Evolutionary conservation across 2,888 invertebrate genomes (phyloP), one percentile per base, ranked within the genome.

Genomic region (Dicycla oo): DNA sequence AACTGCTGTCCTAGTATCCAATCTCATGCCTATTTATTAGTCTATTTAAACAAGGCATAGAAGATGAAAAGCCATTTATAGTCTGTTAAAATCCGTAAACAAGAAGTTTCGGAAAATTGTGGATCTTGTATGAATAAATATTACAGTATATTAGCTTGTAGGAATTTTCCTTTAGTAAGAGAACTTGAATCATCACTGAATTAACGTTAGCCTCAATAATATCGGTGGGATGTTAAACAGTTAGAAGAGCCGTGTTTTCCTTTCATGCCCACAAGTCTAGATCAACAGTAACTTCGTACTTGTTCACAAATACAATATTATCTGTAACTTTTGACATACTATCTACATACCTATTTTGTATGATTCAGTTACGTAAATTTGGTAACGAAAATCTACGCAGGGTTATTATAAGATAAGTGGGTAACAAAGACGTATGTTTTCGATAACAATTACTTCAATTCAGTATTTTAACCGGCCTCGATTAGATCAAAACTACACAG

Each of bases 251-350:
- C 18, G n/a, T 57, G 43, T 62, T 79, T 78, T 58, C 38, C 30
- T 62, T 57, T 47, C 40, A 79, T 57, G 45, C 57, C 45, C 45
- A 54, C 43, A 30, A 74, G 51, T 56, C 49, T 72, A 45, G 2
- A 47, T 45, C 45, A 51, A 62, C 51, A 73, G 8, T 73, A 30
- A 73, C 79, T 79, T 40, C 8, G 15, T 57, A 47, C 40, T 58
- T 73, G 73, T 57, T 79, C 30, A 73, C 38, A 57, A 45, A 75
- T 70, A 58, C 26, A 70, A 53, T 73, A 57, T 73, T 73, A 73
- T 61, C 49, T 26, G 23, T 57, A 73, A 75, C 49, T 78, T 75
- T 20, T 30, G 26, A 38, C 47, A 40, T 38, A 53, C 10, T 11
- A 71, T 2, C 1, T 30, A 23, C 34, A 30, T 30, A 30, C 1